A percentile compares a stretch with the other conserved stretches of the same genome.
Conservation (phyloP, 2,888 invertebrate species). For the Coenonympha arcania region DNA sequence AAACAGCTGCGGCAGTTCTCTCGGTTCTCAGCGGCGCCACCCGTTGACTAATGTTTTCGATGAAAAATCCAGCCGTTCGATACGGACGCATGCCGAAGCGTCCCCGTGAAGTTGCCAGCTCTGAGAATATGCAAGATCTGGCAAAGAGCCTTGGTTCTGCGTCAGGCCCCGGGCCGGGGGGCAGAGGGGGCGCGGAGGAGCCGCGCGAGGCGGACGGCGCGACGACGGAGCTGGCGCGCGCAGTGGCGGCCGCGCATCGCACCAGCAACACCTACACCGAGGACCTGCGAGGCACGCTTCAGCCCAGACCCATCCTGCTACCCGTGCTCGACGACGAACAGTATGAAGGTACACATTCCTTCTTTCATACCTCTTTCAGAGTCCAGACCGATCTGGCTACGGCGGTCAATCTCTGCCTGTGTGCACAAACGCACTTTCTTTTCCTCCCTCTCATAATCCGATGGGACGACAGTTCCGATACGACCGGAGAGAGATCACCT, state of each 20-base stretch:
- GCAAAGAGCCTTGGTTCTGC: conserved; percentile 28
- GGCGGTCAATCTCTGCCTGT: too few relatives aligned
- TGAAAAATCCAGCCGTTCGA: conserved; percentile 83
- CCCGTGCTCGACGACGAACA: conserved; percentile 39
- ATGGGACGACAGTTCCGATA: too few relatives aligned
- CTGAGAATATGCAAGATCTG: conserved; percentile 41
- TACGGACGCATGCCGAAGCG: conserved; percentile 97
- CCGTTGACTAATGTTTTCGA: conserved; percentile 15
- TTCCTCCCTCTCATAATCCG: too few relatives aligned
- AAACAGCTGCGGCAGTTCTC: too few relatives aligned
- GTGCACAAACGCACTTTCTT: too few relatives aligned
- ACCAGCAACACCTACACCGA: conserved; percentile 91
- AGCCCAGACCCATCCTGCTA: conserved; percentile 34
- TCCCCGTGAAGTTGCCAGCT: conserved; percentile 77
- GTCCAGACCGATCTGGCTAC: not conserved
- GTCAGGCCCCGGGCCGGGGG: conserved; percentile 15
- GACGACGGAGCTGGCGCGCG: conserved; percentile 36
- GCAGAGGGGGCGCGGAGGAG: conserved; percentile 37
- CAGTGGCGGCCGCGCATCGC: conserved; percentile 81
- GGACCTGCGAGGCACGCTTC: conserved; percentile 77
- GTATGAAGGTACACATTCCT: conserved; percentile 32
- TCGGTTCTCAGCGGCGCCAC: not conserved
- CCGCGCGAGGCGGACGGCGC: conserved; percentile 22
- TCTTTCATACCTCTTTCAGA: not conserved
- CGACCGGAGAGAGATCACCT: too few relatives aligned